A percentile compares a stretch with the other conserved stretches of the same genome.
Conservation (phyloP, 2,888 invertebrate species). For the Cancer borealis region DNA sequence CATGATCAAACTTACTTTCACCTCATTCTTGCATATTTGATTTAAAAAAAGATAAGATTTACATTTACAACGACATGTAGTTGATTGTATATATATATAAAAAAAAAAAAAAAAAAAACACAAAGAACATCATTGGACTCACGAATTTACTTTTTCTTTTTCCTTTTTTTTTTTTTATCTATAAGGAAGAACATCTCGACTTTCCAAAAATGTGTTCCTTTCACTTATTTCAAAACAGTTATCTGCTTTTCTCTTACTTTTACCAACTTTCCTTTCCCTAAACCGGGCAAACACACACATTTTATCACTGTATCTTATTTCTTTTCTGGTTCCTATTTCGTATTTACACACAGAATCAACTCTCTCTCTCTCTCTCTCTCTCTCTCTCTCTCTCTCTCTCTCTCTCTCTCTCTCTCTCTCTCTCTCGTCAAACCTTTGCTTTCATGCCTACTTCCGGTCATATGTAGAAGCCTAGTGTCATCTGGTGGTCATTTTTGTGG, state of each 20-base stretch:
- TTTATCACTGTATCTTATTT: neutral
- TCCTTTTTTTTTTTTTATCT: neutral
- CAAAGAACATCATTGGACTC: neutral
- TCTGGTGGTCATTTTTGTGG: neutral
- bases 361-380: neutral
- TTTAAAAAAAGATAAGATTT: neutral
- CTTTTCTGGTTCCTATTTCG: neutral
- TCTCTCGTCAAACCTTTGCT: neutral
- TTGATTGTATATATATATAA: neutral
- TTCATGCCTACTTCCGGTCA: neutral
- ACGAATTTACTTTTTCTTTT: slow-evolving; percentile 1
- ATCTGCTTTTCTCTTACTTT: neutral
- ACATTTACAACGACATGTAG: neutral
- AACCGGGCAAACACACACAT: neutral
- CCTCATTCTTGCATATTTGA: neutral
- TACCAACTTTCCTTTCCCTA: neutral
- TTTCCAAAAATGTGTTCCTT: neutral
- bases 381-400: neutral
- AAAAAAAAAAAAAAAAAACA: neutral
- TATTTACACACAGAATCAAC: neutral
- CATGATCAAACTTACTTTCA: neutral
- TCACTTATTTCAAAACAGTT: neutral
- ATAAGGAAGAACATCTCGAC: neutral
- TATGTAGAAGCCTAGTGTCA: neutral
- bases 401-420: slow-evolving; percentile 25